Evolutionary conservation across 2,113 vertebrate genomes (phyloP), one percentile per base, ranked within the genome.

Genomic region (Chauna torquata): DNA sequence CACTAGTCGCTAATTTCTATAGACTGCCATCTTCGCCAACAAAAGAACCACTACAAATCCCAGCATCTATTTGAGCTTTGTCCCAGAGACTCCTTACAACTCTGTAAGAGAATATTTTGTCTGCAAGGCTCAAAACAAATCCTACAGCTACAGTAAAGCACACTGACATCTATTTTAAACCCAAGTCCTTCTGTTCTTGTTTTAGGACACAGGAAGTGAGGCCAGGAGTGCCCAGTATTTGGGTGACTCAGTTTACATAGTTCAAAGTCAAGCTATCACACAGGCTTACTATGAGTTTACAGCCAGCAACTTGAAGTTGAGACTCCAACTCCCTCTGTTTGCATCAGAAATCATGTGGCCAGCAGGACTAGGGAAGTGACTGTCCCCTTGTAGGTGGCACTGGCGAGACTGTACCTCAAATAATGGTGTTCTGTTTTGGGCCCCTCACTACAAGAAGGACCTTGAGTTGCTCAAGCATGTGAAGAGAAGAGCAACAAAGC

Each of bases 91-190:
- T n/a, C 59, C 50, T 34, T 55, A 30, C 11, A 87, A 28, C 5
- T 77, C 61, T 45, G n/a, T 66, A 90, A 71, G 45, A 80, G 7
- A 80, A 74, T 7, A 61, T 17, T 12, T 0, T 42, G 62, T 34
- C 55, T 88, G 24, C 65, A 91, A 65, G 11, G 34, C 24, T 77
- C 58, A 92, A 80, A 42, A 65, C 22, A 92, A 94, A 66, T 9
- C 62, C 47, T 82, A 72, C 16, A 77, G 55, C 54, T 30, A 68
- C 28, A 75, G 36, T 32, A 94, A 76, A 85, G 70, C 11, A 90
- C 44, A 54, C 82, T 45, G 82, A 40, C 27, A 28, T 5, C 70
- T 58, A 32, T 61, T 95, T 80, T 65, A 91, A 95, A 75, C 27
- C 28, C 22, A 75, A 68, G n/a, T 23, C 9, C 38, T 81, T 83